phyloP scores from a whole-genome alignment of 2,797 vertebrate genomes.

The Sebastes dallii region DNA sequence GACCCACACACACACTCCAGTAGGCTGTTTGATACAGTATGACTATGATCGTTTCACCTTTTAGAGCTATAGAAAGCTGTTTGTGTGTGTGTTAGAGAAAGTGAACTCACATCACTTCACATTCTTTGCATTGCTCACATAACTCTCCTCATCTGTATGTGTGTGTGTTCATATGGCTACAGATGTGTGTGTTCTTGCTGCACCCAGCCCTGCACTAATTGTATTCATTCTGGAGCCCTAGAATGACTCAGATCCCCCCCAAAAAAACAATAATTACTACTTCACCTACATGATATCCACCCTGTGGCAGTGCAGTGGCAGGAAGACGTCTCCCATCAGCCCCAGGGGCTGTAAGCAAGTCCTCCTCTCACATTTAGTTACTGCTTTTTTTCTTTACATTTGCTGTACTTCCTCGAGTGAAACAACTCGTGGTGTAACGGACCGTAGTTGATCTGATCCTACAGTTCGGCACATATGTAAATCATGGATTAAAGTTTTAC shows the following conservation, averaged over 20 bases:
- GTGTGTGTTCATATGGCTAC: neutral
- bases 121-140: conserved; percentile 77
- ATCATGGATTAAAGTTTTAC: too few relatives aligned
- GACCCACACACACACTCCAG: neutral
- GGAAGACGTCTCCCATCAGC: conserved; percentile 29
- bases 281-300: conserved; percentile 45
- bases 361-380: neutral
- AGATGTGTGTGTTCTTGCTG: conserved; percentile 20
- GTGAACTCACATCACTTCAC: conserved; percentile 43
- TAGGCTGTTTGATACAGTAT: neutral
- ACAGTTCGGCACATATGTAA: too few relatives aligned
- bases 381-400: neutral
- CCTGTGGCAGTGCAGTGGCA: conserved; percentile 21
- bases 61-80: neutral
- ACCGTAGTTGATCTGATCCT: too few relatives aligned
- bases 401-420: neutral
- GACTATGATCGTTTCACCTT: neutral
- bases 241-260: conserved; percentile 51
- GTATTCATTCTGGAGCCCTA: conserved; percentile 52
- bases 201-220: conserved; percentile 49
- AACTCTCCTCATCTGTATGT: conserved; percentile 50
- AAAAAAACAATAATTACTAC: conserved; percentile 64
- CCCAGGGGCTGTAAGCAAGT: neutral
- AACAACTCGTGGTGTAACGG: neutral
- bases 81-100: conserved; percentile 4